Evolutionary conservation across 2,888 invertebrate species (phyloP).

Genomic region (Polyommatus iphigenia): DNA sequence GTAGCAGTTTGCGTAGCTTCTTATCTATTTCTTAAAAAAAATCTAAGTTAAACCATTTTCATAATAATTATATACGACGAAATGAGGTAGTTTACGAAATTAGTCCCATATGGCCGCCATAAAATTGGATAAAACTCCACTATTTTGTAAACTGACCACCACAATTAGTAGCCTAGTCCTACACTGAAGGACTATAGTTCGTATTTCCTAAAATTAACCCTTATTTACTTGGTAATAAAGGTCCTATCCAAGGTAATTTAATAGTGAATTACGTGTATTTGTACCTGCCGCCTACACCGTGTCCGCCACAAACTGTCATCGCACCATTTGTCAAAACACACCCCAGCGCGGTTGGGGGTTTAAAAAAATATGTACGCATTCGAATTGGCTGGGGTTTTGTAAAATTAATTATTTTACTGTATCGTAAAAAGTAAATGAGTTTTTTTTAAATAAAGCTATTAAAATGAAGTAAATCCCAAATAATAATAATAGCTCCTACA

Average conservation of each 20-base stretch:
- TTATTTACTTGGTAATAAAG: no score
- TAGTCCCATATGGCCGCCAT: neutral
- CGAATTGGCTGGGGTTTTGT: neutral
- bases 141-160: neutral
- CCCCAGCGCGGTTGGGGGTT: constrained; percentile 3
- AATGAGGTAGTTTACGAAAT: no score
- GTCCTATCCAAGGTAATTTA: neutral
- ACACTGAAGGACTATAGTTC: neutral
- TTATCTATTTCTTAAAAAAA: neutral
- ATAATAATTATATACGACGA: neutral
- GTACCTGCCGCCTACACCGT: constrained; percentile 42
- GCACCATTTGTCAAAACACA: constrained; percentile 56
- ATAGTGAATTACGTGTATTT: neutral
- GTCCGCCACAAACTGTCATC: constrained; percentile 51
- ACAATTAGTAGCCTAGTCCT: neutral
- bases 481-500: no score
- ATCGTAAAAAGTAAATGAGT: neutral
- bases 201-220: no score
- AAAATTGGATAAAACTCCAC: neutral
- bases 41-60: no score
- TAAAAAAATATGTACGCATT: constrained; percentile 4
- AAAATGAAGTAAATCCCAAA: no score
- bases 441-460: neutral
- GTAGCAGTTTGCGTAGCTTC: no score
- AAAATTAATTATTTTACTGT: neutral